phyloP scores from a whole-genome alignment of 2,888 invertebrate species.

The Pheosia gnoma region DNA sequence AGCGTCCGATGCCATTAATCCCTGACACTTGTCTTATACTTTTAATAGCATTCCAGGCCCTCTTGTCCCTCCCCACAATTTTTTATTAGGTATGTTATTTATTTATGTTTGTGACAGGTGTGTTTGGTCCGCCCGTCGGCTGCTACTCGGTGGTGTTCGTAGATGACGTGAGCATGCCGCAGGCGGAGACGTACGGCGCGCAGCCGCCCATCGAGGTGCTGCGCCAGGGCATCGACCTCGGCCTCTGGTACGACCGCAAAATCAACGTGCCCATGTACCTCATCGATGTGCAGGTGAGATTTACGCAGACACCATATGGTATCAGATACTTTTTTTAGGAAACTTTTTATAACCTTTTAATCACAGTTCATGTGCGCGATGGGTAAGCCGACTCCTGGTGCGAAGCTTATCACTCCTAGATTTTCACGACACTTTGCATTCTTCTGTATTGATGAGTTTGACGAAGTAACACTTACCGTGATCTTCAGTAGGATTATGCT shows the following conservation, averaged over 20 bases:
- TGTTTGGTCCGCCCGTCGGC: constrained; percentile 96
- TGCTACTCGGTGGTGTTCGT: constrained; percentile 96
- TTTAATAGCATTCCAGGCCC: no score
- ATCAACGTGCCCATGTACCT: constrained; percentile 90
- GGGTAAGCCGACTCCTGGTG: constrained; percentile 91
- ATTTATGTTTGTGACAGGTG: constrained; percentile 77
- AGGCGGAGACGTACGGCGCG: constrained; percentile 94
- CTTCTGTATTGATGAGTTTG: constrained; percentile 94
- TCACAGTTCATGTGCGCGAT: constrained; percentile 92
- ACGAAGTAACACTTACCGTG: constrained; percentile 91
- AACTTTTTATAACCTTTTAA: background rate
- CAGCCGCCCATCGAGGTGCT: constrained; percentile 97
- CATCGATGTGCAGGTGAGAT: constrained; percentile 91
- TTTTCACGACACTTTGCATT: constrained; percentile 95
- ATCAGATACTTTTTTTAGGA: background rate
- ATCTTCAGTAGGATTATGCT: constrained; percentile 96
- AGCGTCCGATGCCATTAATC: no score
- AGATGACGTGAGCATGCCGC: constrained; percentile 98
- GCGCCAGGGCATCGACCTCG: constrained; percentile 95
- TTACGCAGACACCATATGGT: background rate
- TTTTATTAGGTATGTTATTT: background rate
- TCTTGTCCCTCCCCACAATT: no score
- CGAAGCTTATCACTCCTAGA: constrained; percentile 92
- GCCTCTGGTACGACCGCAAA: constrained; percentile 95
- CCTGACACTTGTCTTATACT: no score